Evolutionary conservation across 2,113 vertebrate species (phyloP).

Genomic region (Sardina pilchardus): DNA sequence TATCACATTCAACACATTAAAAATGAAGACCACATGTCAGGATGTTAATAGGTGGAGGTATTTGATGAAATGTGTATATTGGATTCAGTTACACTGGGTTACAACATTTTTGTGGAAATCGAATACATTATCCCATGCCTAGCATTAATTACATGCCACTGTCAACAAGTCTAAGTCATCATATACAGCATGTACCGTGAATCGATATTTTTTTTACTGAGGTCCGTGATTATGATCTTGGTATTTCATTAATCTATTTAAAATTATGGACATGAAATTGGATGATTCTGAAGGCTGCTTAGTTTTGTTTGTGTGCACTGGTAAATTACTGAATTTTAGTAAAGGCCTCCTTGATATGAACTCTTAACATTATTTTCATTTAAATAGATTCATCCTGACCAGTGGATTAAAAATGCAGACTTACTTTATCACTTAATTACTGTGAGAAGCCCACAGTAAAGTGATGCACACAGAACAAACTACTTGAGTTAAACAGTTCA

Average conservation of each 20-base stretch:
- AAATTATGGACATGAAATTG: background rate
- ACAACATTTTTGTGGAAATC: background rate
- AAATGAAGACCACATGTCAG: background rate
- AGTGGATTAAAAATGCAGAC: background rate
- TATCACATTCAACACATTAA: background rate
- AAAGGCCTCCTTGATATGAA: background rate
- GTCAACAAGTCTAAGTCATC: background rate
- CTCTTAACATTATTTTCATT: background rate
- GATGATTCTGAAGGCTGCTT: background rate
- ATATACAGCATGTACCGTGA: background rate
- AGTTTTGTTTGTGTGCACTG: background rate
- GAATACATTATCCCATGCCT: background rate
- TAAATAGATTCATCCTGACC: background rate
- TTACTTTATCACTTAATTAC: slow-evolving; percentile 17
- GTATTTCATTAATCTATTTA: background rate
- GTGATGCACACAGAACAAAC: background rate
- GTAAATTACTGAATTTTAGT: background rate
- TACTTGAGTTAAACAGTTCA: background rate
- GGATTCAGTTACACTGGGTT: background rate
- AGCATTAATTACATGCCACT: too few species aligned
- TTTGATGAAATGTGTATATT: background rate
- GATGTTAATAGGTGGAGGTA: background rate
- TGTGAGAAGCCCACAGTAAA: background rate
- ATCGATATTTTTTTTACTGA: background rate
- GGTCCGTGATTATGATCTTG: background rate